Percentiles rank a stretch among this genome's conserved stretches.
Evolutionary conservation across 2,113 vertebrate species (phyloP).

Genomic region (Rostratula benghalensis): DNA sequence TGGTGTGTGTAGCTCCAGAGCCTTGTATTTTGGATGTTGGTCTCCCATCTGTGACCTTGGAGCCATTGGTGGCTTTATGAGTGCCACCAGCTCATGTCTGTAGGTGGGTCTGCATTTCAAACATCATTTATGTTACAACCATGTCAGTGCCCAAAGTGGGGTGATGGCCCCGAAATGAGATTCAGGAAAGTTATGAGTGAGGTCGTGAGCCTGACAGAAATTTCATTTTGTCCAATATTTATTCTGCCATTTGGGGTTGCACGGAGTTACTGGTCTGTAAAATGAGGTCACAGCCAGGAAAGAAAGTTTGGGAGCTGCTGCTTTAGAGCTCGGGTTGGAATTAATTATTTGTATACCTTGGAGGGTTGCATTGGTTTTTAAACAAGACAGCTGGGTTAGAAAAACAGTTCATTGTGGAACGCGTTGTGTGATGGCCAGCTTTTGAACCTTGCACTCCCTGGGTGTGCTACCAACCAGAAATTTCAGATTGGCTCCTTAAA

Average conservation of each 20-base stretch:
- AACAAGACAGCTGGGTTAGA: conserved; percentile 31
- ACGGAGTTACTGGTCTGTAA: background rate
- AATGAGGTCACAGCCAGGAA: conserved; percentile 13
- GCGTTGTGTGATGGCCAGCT: background rate
- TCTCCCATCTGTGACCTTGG: background rate
- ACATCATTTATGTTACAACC: background rate
- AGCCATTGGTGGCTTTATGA: accelerated
- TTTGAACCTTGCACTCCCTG: background rate
- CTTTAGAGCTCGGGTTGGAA: conserved; percentile 16
- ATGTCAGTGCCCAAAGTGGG: background rate
- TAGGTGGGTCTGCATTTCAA: background rate
- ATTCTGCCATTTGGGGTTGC: conserved; percentile 31
- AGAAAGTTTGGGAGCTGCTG: conserved; percentile 43
- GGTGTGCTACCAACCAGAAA: background rate
- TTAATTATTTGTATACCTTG: conserved; percentile 47
- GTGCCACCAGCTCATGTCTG: accelerated
- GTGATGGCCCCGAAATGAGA: conserved; percentile 10
- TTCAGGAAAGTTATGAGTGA: background rate
- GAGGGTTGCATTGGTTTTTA: conserved; percentile 24
- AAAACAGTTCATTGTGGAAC: conserved; percentile 10
- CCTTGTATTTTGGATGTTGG: background rate
- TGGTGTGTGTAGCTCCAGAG: background rate
- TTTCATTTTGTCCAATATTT: conserved; percentile 37
- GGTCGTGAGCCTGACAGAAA: background rate
- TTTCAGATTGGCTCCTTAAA: background rate